These are phyloP conservation scores for Nicator chloris DNA, from an alignment of 2,113 vertebrate species.

Conservation along the genomic window DNA sequence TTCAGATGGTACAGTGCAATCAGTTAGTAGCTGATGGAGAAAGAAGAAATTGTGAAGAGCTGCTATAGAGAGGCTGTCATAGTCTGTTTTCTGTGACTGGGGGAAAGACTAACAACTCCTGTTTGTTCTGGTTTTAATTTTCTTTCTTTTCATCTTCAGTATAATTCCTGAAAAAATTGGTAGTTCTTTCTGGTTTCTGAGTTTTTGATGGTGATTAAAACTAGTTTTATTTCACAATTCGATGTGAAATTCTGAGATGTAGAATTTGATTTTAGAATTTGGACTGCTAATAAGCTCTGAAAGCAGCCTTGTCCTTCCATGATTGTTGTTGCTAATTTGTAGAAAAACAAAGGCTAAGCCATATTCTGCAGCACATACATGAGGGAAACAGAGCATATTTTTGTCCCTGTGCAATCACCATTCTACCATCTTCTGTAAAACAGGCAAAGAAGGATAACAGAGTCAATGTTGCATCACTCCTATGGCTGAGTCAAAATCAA, in stretches of 20 bases:
- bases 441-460: not conserved
- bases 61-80: not conserved
- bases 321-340: not conserved
- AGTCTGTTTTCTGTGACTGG: not conserved
- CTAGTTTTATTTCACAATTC: not conserved
- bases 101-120: not conserved
- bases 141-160: not conserved
- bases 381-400: not conserved
- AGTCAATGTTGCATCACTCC: not conserved
- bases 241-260: not conserved
- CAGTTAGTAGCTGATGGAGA: not conserved
- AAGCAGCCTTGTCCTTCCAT: not conserved
- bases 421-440: not conserved
- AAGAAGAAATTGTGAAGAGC: not conserved
- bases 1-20: not conserved
- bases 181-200: not conserved
- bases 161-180: not conserved
- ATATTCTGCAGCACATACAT: too few species aligned
- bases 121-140: not conserved
- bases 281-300: not conserved
- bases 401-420: accelerated
- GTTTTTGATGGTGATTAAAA: not conserved
- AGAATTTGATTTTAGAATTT: not conserved
- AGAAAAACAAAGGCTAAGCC: not conserved
- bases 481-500: not conserved